Percentiles rank a stretch among this genome's conserved stretches.
Conservation (phyloP, 2,113 vertebrate species). For the Phoxinus phoxinus region DNA sequence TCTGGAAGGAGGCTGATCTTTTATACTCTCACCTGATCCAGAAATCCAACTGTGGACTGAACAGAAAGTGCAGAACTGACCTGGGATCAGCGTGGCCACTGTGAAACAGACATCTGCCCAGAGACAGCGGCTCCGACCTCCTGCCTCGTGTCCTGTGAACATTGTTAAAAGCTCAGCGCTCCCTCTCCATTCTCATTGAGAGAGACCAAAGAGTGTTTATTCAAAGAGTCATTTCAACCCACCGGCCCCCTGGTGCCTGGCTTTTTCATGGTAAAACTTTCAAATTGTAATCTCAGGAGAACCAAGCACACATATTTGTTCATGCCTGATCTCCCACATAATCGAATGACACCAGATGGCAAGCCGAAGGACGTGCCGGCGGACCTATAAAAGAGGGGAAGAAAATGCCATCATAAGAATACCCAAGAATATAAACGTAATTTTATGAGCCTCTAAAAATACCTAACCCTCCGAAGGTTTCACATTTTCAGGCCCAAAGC, state of each 20-base stretch:
- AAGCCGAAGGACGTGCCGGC: slow-evolving; percentile 38
- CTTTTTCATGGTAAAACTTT: slow-evolving; percentile 79
- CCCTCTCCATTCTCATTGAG: slow-evolving; percentile 56
- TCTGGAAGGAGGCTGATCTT: not conserved
- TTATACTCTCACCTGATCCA: slow-evolving; percentile 4
- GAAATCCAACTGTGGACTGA: not conserved
- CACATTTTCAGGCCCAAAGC: not conserved
- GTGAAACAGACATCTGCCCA: slow-evolving; percentile 60
- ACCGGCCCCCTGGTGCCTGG: slow-evolving; percentile 72
- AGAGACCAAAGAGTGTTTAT: slow-evolving; percentile 60
- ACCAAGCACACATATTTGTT: slow-evolving; percentile 80
- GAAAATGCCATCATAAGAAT: slow-evolving; percentile 39
- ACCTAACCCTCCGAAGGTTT: not conserved
- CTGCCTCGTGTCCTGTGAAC: slow-evolving; percentile 58
- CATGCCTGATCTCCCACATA: slow-evolving; percentile 79
- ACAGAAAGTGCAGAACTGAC: not conserved
- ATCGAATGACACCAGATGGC: slow-evolving; percentile 68
- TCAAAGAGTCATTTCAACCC: slow-evolving; percentile 73
- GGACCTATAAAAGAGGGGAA: slow-evolving; percentile 25
- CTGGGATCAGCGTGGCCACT: slow-evolving; percentile 4
- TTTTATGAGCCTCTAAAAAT: slow-evolving; percentile 17
- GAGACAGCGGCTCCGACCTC: slow-evolving; percentile 61
- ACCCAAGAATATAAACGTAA: slow-evolving; percentile 5
- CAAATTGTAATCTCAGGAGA: slow-evolving; percentile 81
- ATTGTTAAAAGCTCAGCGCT: slow-evolving; percentile 60